Percentiles rank a stretch among this genome's conserved stretches.
Conservation (phyloP, 2,797 vertebrate genomes). For the Parambassis ranga region DNA sequence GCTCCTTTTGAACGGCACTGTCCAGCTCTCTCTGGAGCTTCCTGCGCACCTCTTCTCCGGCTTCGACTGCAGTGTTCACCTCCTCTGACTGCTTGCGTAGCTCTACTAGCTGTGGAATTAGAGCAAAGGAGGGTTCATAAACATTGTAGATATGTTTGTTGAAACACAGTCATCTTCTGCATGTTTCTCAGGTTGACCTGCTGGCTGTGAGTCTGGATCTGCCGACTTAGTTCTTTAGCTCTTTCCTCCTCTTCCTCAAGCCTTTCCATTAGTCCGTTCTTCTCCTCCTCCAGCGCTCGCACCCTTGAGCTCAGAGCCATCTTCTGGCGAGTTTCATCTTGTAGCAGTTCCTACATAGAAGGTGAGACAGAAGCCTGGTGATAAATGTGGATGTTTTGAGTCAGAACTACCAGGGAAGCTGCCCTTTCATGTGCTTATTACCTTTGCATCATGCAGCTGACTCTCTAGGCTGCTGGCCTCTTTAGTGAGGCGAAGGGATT, state of each 20-base stretch:
- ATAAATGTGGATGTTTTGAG: constrained; percentile 31
- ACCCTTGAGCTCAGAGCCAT: constrained; percentile 84
- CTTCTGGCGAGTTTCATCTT: constrained; percentile 90
- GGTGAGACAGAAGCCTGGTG: background rate
- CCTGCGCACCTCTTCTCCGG: constrained; percentile 84
- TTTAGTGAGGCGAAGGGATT: constrained; percentile 84
- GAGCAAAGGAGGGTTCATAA: background rate
- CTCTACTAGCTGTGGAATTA: constrained; percentile 81
- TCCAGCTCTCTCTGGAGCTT: constrained; percentile 88
- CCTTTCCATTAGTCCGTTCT: constrained; percentile 83
- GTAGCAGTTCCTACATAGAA: constrained; percentile 82
- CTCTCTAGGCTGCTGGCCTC: constrained; percentile 86
- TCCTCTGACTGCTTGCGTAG: constrained; percentile 88
- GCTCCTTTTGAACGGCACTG: constrained; percentile 79
- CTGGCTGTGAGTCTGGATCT: constrained; percentile 85
- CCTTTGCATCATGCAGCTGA: constrained; percentile 89
- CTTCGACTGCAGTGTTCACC: constrained; percentile 82
- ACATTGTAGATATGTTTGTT: background rate
- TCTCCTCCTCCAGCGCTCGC: constrained; percentile 87
- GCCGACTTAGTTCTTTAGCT: constrained; percentile 81
- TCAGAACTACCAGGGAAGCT: too few species aligned
- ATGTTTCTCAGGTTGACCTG: constrained; percentile 78
- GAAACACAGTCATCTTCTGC: too few species aligned
- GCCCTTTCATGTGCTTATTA: constrained; percentile 67
- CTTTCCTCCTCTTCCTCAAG: constrained; percentile 88